Conservation (phyloP, 37 sponge, comb jelly and placozoan genomes). For the Eunapius fragilis region DNA sequence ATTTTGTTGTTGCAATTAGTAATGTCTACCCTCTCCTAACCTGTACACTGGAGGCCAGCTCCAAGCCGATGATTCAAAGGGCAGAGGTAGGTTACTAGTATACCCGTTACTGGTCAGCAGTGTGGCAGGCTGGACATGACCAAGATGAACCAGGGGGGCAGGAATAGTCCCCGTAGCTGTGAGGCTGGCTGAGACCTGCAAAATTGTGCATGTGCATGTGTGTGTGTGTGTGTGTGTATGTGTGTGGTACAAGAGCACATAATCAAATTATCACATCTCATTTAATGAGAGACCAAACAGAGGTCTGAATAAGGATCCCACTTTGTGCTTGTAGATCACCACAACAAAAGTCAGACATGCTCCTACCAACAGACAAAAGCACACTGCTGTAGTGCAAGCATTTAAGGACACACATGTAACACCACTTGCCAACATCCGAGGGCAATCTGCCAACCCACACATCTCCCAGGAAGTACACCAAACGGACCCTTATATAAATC, state of each 20-base stretch:
- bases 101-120: conserved; percentile 9
- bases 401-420: too few species aligned
- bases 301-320: neutral
- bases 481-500: too few species aligned
- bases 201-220: conserved; percentile 26
- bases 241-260: too few species aligned
- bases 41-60: conserved; percentile 55
- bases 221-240: conserved; percentile 6
- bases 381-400: neutral
- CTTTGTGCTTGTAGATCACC: neutral
- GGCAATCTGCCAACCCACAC: too few species aligned
- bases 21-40: neutral
- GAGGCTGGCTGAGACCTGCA: conserved; percentile 2
- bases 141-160: neutral
- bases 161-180: neutral
- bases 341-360: neutral
- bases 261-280: neutral
- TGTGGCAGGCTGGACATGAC: conserved; percentile 33
- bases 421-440: too few species aligned
- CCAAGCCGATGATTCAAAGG: conserved; percentile 68
- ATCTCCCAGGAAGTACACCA: too few species aligned
- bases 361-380: neutral
- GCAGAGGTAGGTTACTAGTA: too few species aligned
- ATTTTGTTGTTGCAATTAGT: neutral
- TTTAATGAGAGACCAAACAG: neutral